These are phyloP conservation scores for Heliconius himera DNA, from an alignment of 1,140 invertebrate genomes.

Conservation along the genomic window DNA sequence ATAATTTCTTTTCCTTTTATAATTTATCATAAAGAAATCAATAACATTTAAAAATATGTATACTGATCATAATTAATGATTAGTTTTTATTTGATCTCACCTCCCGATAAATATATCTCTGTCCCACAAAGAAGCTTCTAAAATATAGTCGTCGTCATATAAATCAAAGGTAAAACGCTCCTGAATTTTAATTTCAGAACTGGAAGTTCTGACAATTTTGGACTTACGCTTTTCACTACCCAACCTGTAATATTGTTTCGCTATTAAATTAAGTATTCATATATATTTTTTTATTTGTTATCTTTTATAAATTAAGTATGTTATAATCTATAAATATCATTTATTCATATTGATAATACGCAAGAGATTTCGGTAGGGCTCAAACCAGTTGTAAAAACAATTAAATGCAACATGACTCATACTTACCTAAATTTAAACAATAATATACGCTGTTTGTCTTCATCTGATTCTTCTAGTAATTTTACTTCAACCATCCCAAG, in stretches of 20 bases:
- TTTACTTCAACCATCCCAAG: constrained; percentile 67
- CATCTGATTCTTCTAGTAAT: constrained; percentile 52
- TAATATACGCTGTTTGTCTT: constrained; percentile 57
- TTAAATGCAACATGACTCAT: not conserved
- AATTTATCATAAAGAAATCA: not conserved
- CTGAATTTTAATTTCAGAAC: constrained; percentile 59
- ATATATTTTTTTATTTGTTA: too few relatives aligned
- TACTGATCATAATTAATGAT: not conserved
- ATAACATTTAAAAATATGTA: not conserved
- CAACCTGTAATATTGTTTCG: constrained; percentile 49
- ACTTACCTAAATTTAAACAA: constrained; percentile 61
- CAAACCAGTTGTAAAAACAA: too few relatives aligned
- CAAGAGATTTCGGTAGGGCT: not conserved
- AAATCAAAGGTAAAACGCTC: constrained; percentile 66
- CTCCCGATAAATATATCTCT: constrained; percentile 63
- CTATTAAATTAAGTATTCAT: too few relatives aligned
- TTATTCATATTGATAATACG: not conserved
- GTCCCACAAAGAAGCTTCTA: constrained; percentile 63
- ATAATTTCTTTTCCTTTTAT: not conserved
- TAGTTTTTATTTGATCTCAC: constrained; percentile 44
- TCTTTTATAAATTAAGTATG: too few relatives aligned
- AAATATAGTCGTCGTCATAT: constrained; percentile 61
- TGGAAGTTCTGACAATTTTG: constrained; percentile 56
- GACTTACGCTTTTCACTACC: constrained; percentile 69
- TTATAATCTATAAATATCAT: too few relatives aligned